Evolutionary conservation across 2,113 vertebrate species (phyloP).

Genomic region (Gavialis gangeticus): DNA sequence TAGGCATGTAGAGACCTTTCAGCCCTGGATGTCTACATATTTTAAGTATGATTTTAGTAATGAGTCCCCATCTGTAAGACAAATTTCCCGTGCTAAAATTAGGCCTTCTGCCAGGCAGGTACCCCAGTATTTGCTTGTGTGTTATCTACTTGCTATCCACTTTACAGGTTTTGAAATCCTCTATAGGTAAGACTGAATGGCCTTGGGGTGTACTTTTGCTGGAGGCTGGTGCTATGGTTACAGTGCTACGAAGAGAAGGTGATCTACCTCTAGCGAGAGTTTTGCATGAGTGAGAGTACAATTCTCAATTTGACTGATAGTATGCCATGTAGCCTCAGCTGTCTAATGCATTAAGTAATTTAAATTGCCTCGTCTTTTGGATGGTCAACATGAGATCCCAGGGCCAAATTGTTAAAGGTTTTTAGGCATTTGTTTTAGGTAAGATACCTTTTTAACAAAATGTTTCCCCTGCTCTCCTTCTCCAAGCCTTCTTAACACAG

Average conservation of each 20-base stretch:
- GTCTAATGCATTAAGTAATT: not conserved
- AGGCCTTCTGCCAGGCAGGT: not conserved
- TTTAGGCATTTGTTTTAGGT: too few relatives aligned
- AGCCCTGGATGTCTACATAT: not conserved
- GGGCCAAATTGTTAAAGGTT: not conserved
- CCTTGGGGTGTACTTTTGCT: not conserved
- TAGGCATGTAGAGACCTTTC: not conserved
- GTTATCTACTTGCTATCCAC: not conserved
- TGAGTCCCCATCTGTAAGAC: not conserved
- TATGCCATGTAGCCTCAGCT: not conserved
- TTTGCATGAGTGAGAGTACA: not conserved
- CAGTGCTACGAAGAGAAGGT: not conserved
- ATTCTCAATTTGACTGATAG: not conserved
- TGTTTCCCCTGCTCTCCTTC: too few relatives aligned
- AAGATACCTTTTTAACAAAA: too few relatives aligned
- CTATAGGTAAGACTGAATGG: not conserved
- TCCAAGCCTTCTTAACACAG: not conserved
- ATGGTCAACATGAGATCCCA: not conserved
- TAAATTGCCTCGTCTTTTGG: not conserved
- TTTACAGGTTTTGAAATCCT: not conserved
- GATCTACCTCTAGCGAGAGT: not conserved
- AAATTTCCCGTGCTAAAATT: not conserved
- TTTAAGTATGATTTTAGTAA: slow-evolving; percentile 6
- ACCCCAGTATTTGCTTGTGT: not conserved
- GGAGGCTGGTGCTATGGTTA: not conserved